Conservation (phyloP, 2,888 invertebrate genomes). For the Zygogramma bicolorata region DNA sequence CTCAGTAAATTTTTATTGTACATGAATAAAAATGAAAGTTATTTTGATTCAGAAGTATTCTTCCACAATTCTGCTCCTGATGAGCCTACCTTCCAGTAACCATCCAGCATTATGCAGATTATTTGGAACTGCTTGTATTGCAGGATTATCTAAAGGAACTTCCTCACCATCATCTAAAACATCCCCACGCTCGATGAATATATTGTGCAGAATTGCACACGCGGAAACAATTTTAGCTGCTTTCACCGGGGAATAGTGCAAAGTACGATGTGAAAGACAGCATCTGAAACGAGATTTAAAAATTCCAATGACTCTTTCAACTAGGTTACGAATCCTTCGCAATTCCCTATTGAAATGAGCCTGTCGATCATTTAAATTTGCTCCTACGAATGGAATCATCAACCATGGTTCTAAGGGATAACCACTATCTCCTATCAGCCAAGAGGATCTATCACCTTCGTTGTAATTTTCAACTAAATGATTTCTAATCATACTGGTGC, state of each 20-base stretch:
- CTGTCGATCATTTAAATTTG: neutral
- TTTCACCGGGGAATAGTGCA: neutral
- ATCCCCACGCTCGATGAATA: neutral
- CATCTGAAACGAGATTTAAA: neutral
- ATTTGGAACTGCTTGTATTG: too few species aligned
- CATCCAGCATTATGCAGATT: neutral
- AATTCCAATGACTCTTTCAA: neutral
- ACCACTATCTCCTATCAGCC: slow-evolving; percentile 9
- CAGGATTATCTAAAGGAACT: neutral
- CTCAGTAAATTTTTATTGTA: neutral
- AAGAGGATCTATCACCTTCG: neutral
- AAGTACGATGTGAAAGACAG: neutral
- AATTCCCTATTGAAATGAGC: neutral
- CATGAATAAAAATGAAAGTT: neutral
- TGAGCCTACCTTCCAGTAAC: neutral
- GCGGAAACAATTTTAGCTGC: neutral
- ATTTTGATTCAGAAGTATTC: neutral
- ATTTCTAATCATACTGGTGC: neutral
- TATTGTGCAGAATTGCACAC: neutral
- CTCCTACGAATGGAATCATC: neutral
- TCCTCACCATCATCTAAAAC: neutral
- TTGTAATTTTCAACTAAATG: neutral
- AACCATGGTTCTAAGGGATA: slow-evolving; percentile 11
- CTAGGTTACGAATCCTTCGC: neutral
- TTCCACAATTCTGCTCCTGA: neutral